Evolutionary conservation across 2,797 vertebrate genomes (phyloP), one percentile per base, ranked within the genome.

Genomic region (Sebastes diaconus): DNA sequence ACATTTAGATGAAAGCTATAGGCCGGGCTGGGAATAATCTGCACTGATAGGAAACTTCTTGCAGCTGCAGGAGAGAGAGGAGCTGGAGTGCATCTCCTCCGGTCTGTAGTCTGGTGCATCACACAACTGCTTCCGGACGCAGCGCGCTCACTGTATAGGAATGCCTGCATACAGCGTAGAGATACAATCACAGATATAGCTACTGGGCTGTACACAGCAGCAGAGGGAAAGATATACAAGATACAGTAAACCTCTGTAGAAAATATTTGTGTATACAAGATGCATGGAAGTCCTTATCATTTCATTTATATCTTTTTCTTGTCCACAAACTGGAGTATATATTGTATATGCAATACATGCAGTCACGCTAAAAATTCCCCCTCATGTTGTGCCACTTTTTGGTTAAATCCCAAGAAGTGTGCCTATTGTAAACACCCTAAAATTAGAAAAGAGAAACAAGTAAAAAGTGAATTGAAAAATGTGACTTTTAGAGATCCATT

Each of bases 1-100:
- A 93, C 92, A 92, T 93, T 93, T 91, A 93, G 90, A 94, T 94
- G 89, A 93, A 92, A 91, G 91, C 87, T 84, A 74, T 75, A 73
- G 88, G 84, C 83, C 80, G 58, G 77, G 76, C 83, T 86, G 83
- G 80, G 88, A 92, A 90, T 87, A 85, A 93, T 92, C 87, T 87
- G 77, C 83, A 42, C 80, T 57, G 92, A 93, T 92, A 90, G 86
- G 66, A 76, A 88, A 84, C 58, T 42, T 82, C 84, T 79, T 52
- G 76, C 75, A 79, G 85, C 81, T 71, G 79, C 80, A 42, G 79
- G 68, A 84, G 85, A 75, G 80, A 76, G 80, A 82, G 67, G 70
- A 87, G 84, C 29, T 77, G 83, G 79, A 88, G 83, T 75, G 81
- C 78, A n/a, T 87, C 77, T 82, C 36, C 59, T 10, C 10, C 61